Evolutionary conservation across 2,113 vertebrate species (phyloP).

Genomic region (Phoxinus phoxinus): DNA sequence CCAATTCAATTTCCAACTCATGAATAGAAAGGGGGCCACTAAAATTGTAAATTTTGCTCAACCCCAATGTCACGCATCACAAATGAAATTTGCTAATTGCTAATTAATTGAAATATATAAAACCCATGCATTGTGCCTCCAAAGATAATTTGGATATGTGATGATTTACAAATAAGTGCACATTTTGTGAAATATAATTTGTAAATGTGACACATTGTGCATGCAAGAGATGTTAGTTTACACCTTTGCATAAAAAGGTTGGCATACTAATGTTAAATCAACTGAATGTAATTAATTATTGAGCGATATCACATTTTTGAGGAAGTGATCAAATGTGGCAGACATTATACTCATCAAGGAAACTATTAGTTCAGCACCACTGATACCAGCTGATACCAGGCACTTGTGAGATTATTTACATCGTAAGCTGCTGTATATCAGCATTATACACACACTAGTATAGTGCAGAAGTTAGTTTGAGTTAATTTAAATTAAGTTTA

Average conservation of each 20-base stretch:
- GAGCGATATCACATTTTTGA: not conserved
- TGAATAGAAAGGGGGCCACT: not conserved
- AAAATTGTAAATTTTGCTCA: not conserved
- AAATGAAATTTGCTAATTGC: not conserved
- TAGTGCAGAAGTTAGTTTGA: not conserved
- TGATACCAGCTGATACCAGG: constrained; percentile 14
- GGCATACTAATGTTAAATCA: not conserved
- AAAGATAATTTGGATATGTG: not conserved
- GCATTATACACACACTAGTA: constrained; percentile 38
- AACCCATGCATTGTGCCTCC: not conserved
- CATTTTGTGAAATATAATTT: not conserved
- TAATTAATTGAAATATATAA: not conserved
- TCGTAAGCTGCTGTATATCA: constrained; percentile 31
- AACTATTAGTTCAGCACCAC: constrained; percentile 47
- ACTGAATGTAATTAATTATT: not conserved
- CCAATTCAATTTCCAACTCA: not conserved
- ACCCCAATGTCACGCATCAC: not conserved
- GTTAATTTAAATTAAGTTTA: too few species aligned
- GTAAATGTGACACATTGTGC: not conserved
- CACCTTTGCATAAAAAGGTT: not conserved
- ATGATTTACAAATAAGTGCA: not conserved
- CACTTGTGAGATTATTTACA: constrained; percentile 47
- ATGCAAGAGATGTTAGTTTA: not conserved
- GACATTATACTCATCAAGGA: not conserved
- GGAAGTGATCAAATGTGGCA: not conserved